Conservation (phyloP, 2,797 vertebrate species). For the Lindbergichthys nudifrons region DNA sequence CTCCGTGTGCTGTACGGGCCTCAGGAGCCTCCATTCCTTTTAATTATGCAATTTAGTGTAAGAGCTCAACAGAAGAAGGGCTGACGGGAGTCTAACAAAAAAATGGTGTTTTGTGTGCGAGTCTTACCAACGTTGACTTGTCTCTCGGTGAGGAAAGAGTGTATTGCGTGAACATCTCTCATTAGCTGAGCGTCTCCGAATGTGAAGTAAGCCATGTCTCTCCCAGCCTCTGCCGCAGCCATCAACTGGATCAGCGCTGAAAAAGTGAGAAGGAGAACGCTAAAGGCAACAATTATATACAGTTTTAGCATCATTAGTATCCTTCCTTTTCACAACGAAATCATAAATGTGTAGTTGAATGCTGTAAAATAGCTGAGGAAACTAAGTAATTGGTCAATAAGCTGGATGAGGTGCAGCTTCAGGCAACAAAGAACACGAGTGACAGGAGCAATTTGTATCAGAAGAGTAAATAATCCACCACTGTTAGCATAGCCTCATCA, state of each 20-base stretch:
- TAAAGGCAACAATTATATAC: slow-evolving; percentile 12
- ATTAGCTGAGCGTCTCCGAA: slow-evolving; percentile 94
- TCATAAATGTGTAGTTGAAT: slow-evolving; percentile 54
- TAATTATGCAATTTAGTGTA: slow-evolving; percentile 43
- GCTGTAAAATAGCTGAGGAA: slow-evolving; percentile 34
- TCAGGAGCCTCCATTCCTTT: slow-evolving; percentile 14
- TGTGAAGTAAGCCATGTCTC: slow-evolving; percentile 96
- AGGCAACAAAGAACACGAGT: slow-evolving; percentile 49
- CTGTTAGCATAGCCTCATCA: slow-evolving; percentile 48
- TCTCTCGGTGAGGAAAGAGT: slow-evolving; percentile 89
- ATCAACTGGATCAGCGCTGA: slow-evolving; percentile 95
- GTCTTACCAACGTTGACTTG: slow-evolving; percentile 91
- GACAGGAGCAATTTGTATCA: slow-evolving; percentile 65
- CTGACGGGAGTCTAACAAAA: not conserved
- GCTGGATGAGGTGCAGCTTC: slow-evolving; percentile 42
- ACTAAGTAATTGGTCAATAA: slow-evolving; percentile 63
- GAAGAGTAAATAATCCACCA: slow-evolving; percentile 65
- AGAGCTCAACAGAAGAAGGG: slow-evolving; percentile 12
- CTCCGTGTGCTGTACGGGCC: slow-evolving; percentile 22
- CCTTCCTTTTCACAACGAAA: slow-evolving; percentile 35
- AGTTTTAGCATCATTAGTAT: not conserved
- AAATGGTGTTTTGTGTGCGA: not conserved
- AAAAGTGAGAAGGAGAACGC: slow-evolving; percentile 31
- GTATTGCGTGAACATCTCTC: slow-evolving; percentile 91
- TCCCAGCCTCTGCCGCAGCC: slow-evolving; percentile 92